These are phyloP conservation scores for Amblyraja radiata DNA, from an alignment of 2,797 vertebrate genomes.

Conservation along the genomic window DNA sequence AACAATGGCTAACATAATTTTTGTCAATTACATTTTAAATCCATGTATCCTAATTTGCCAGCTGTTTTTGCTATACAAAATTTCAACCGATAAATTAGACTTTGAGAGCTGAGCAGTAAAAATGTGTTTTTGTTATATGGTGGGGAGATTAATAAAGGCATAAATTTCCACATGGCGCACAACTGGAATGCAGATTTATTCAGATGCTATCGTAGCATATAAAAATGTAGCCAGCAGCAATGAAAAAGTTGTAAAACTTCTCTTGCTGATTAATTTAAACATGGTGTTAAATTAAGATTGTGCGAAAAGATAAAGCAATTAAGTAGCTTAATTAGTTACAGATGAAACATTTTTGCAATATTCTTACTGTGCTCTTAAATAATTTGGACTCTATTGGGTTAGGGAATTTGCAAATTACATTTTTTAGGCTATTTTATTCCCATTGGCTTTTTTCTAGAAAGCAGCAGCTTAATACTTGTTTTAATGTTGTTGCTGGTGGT, in stretches of 20 bases:
- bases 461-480: background rate
- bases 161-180: background rate
- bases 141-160: background rate
- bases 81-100: background rate
- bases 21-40: background rate
- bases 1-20: no score
- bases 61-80: background rate
- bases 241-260: background rate
- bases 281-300: background rate
- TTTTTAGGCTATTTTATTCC: background rate
- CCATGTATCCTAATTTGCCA: background rate
- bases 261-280: background rate
- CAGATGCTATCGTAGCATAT: background rate
- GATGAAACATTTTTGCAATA: background rate
- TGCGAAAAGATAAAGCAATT: slow-evolving; percentile 6
- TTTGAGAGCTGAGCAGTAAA: background rate
- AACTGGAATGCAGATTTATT: background rate
- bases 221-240: background rate
- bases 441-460: background rate
- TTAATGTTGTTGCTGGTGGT: background rate
- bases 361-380: background rate
- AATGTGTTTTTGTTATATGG: background rate
- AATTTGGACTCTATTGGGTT: background rate
- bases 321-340: background rate
- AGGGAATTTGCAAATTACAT: background rate